A percentile compares a stretch with the other conserved stretches of the same genome.
Conservation (phyloP, 2,113 vertebrate species). For the Hucho hucho region DNA sequence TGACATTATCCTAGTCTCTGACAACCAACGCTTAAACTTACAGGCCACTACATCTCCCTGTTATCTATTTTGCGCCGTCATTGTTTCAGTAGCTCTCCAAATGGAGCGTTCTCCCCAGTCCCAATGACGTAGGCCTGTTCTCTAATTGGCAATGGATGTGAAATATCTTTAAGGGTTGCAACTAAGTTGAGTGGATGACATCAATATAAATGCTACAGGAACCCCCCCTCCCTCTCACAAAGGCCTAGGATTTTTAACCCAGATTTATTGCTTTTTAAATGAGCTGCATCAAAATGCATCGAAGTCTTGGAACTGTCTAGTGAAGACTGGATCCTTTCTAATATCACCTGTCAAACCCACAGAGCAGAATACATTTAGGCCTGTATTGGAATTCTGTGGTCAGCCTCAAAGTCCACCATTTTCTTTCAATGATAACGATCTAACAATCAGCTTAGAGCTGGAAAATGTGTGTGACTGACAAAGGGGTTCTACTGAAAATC, state of each 20-base stretch:
- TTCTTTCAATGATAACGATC: too few relatives aligned
- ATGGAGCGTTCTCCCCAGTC: neutral
- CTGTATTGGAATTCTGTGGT: too few relatives aligned
- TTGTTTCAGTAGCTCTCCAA: too few relatives aligned
- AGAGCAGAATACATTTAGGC: neutral
- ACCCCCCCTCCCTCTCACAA: too few relatives aligned
- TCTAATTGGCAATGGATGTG: neutral
- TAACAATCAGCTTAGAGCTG: too few relatives aligned
- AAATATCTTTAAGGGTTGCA: neutral
- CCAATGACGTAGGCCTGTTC: neutral
- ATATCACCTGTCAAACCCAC: too few relatives aligned
- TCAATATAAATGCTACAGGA: neutral
- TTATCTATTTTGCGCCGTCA: too few relatives aligned
- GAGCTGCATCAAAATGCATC: slow-evolving; percentile 28
- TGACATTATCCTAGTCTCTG: neutral
- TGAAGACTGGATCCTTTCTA: neutral
- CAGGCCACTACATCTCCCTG: too few relatives aligned
- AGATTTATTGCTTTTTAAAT: slow-evolving; percentile 36
- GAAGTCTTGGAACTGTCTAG: slow-evolving; percentile 48
- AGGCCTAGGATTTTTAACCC: slow-evolving; percentile 35
- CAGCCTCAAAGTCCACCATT: too few relatives aligned
- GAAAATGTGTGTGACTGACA: neutral
- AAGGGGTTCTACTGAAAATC: neutral
- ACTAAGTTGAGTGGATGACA: neutral
- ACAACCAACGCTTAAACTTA: too few relatives aligned